Percentiles rank a stretch among this genome's conserved stretches.
phyloP scores from a whole-genome alignment of 2,113 vertebrate genomes.

The Gasterosteus nipponicus region DNA sequence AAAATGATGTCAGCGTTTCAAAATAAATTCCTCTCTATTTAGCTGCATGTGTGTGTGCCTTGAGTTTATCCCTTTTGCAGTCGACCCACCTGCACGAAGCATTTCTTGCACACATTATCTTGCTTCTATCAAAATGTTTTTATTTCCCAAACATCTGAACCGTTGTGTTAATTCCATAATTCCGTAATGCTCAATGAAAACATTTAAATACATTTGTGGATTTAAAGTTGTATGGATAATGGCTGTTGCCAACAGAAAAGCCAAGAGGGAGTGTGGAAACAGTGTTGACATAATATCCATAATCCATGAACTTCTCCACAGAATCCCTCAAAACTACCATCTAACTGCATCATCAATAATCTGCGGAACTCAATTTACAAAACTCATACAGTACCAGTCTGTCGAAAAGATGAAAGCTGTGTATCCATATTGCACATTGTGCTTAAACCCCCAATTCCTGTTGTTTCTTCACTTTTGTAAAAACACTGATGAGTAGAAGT shows the following conservation, averaged over 20 bases:
- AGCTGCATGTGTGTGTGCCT: slow-evolving; percentile 48
- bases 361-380: no score
- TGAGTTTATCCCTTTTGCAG: slow-evolving; percentile 17
- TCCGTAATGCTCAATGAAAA: neutral
- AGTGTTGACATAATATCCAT: neutral
- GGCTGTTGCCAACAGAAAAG: neutral
- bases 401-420: slow-evolving; percentile 18
- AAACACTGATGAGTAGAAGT: neutral
- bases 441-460: neutral
- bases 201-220: neutral
- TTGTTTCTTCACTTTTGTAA: slow-evolving; percentile 6
- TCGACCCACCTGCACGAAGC: slow-evolving; percentile 32
- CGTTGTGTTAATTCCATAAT: neutral
- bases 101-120: neutral
- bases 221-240: neutral
- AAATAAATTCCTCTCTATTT: neutral
- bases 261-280: neutral
- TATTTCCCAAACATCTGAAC: neutral
- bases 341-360: no score
- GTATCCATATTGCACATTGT: slow-evolving; percentile 17
- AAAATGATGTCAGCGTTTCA: slow-evolving; percentile 39
- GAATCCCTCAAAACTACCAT: neutral
- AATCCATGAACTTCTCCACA: neutral
- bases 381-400: no score
- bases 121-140: slow-evolving; percentile 10